Percentiles rank a stretch among this genome's conserved stretches.
Conservation (phyloP, 2,888 invertebrate genomes). For the Cepaea hortensis region DNA sequence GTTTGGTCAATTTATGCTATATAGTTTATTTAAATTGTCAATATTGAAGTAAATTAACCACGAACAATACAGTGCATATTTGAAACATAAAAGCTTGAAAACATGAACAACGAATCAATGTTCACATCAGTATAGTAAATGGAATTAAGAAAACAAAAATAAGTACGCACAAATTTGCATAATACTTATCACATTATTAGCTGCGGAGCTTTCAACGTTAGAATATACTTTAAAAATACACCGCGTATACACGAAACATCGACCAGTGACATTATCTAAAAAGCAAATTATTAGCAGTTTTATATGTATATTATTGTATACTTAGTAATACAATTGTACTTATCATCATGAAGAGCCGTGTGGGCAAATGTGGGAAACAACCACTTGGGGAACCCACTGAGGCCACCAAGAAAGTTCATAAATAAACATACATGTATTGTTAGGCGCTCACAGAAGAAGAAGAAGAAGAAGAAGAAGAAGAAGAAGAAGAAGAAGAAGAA, state of each 20-base stretch:
- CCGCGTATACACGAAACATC: background rate
- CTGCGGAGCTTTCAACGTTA: constrained; percentile 19
- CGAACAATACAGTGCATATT: no score
- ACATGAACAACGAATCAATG: background rate
- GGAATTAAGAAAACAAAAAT: background rate
- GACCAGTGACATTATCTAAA: background rate
- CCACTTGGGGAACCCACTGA: no score
- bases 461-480: constrained; percentile 14
- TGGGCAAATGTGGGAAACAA: no score
- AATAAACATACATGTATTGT: background rate
- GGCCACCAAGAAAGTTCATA: background rate
- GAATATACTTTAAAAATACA: background rate
- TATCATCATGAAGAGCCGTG: no score
- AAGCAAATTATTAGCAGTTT: no score
- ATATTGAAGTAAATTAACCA: no score
- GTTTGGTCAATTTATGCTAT: no score
- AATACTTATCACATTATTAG: constrained; percentile 33
- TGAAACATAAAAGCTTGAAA: no score
- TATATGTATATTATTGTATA: no score
- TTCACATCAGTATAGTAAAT: background rate
- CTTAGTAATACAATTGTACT: no score
- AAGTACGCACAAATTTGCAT: constrained; percentile 12
- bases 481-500: constrained; percentile 11
- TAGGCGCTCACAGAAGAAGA: background rate
- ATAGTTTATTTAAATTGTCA: no score